Evolutionary conservation across 2,888 invertebrate species (phyloP).

Genomic region (Hetaerina titia): DNA sequence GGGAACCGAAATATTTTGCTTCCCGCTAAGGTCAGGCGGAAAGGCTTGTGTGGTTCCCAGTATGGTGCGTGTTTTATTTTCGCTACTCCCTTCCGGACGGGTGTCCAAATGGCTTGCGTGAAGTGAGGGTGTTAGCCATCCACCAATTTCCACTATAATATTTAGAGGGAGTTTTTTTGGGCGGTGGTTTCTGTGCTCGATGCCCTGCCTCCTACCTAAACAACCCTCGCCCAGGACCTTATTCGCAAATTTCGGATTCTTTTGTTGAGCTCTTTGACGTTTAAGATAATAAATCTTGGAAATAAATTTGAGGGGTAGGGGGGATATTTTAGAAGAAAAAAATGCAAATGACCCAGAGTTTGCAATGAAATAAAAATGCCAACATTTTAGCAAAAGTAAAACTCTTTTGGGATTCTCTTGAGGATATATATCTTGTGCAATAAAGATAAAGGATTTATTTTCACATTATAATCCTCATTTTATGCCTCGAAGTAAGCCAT

Average conservation of each 20-base stretch:
- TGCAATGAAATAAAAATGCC: no score
- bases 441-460: neutral
- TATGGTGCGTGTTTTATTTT: conserved; percentile 5
- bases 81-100: conserved; percentile 12
- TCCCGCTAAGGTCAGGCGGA: neutral
- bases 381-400: neutral
- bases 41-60: neutral
- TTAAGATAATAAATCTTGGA: neutral
- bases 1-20: neutral
- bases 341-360: neutral
- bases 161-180: neutral
- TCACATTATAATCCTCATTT: no score
- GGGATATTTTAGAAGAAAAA: neutral
- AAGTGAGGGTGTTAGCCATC: conserved; percentile 32
- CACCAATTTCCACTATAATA: neutral
- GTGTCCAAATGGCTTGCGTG: conserved; percentile 19
- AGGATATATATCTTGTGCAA: neutral
- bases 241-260: neutral
- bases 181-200: neutral
- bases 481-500: no score
- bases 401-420: neutral
- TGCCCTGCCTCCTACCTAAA: neutral
- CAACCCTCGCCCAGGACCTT: neutral
- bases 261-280: neutral
- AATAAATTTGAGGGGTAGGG: neutral